These are phyloP conservation scores for Brachionus plicatilis DNA, from an alignment of 1,140 invertebrate genomes.

Conservation along the genomic window DNA sequence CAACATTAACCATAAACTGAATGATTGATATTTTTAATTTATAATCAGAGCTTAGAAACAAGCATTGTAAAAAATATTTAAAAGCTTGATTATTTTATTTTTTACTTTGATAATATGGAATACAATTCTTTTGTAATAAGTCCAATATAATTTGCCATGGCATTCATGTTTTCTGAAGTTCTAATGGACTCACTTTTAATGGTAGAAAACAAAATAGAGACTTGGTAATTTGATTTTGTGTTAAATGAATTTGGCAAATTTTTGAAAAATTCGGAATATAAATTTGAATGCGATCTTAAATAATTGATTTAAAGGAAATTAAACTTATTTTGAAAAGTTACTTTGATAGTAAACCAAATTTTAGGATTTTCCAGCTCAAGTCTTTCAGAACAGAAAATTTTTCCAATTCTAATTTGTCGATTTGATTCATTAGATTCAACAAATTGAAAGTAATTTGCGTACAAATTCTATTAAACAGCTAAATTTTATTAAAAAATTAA, in stretches of 20 bases:
- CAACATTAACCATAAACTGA: not conserved
- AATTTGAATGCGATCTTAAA: constrained; percentile 4
- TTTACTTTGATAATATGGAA: constrained; percentile 14
- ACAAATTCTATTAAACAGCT: not conserved
- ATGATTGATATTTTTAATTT: constrained; percentile 8
- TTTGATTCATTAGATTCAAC: constrained; percentile 7
- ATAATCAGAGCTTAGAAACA: not conserved
- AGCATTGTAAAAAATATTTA: too few relatives aligned
- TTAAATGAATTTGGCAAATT: constrained; percentile 25
- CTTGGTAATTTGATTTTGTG: not conserved
- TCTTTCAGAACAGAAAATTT: not conserved
- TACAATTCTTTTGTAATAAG: not conserved
- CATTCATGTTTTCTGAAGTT: not conserved
- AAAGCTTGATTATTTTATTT: not conserved
- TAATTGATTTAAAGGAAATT: not conserved
- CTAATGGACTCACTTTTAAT: not conserved
- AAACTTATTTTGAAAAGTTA: not conserved
- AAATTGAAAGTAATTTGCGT: not conserved
- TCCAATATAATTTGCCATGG: not conserved
- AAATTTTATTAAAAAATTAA: not conserved
- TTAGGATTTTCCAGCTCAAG: not conserved
- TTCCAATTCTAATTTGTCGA: not conserved
- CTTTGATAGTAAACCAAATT: constrained; percentile 22
- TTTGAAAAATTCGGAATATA: constrained; percentile 35
- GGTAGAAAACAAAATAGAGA: not conserved